Evolutionary conservation across 2,113 vertebrate species (phyloP).

Genomic region (Anolis carolinensis): DNA sequence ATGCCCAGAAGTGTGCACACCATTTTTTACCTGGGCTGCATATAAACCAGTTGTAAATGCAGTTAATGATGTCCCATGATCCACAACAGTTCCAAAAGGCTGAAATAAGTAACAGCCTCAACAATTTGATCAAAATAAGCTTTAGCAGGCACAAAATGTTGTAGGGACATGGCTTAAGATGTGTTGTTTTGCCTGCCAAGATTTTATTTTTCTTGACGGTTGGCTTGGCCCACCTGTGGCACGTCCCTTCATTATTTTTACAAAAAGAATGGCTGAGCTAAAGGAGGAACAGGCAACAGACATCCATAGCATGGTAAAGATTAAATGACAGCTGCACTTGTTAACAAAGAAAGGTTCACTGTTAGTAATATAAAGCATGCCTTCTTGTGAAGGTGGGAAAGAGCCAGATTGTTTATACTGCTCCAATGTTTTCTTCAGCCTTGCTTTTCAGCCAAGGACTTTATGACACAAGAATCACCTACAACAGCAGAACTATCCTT

Average conservation of each 20-base stretch:
- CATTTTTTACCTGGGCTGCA: not conserved
- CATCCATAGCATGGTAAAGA: not conserved
- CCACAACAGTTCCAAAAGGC: too few relatives aligned
- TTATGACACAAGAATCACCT: not conserved
- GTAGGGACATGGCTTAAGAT: not conserved
- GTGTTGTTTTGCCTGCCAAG: not conserved
- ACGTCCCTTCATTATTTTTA: not conserved
- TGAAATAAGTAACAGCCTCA: too few relatives aligned
- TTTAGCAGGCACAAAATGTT: not conserved
- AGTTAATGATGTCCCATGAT: too few relatives aligned
- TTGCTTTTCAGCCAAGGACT: not conserved
- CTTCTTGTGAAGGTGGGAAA: not conserved
- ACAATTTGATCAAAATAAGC: not conserved
- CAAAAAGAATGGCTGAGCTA: not conserved
- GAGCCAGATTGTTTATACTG: not conserved
- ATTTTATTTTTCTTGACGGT: not conserved
- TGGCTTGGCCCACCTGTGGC: not conserved
- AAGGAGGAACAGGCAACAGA: not conserved
- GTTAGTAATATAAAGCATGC: not conserved
- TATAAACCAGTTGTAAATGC: not conserved
- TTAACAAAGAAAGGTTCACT: not conserved
- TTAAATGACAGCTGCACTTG: slow-evolving; percentile 5
- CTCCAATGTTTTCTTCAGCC: slow-evolving; percentile 1
- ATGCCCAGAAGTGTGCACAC: not conserved
- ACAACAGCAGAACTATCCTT: not conserved